These are phyloP conservation scores for Machaerirhynchus nigripectus DNA, from an alignment of 2,113 vertebrate genomes.

Conservation along the genomic window DNA sequence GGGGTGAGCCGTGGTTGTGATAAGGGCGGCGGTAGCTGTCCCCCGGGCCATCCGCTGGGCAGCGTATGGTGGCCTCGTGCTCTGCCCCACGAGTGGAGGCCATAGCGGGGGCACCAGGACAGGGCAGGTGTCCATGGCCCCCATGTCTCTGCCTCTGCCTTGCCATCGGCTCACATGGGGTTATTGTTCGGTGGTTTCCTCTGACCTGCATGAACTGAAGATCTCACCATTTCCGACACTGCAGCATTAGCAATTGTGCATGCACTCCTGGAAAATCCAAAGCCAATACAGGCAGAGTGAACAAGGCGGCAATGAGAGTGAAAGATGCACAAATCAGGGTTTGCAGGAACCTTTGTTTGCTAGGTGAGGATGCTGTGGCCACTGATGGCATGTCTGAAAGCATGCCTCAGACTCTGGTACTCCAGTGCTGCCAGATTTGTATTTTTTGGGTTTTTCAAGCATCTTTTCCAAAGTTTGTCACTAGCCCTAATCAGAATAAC, in stretches of 20 bases:
- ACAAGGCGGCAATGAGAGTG: background rate
- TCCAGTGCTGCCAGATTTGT: background rate
- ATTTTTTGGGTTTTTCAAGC: background rate
- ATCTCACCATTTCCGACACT: background rate
- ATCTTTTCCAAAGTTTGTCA: background rate
- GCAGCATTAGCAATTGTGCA: background rate
- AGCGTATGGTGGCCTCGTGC: accelerated
- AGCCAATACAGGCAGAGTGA: background rate
- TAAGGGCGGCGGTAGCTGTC: background rate
- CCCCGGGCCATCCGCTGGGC: accelerated
- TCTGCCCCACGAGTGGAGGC: accelerated
- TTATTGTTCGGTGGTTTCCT: background rate
- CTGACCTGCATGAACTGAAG: background rate
- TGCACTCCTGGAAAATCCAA: background rate
- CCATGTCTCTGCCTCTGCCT: background rate
- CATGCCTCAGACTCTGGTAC: background rate
- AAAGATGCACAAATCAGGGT: background rate
- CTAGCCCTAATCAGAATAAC: background rate
- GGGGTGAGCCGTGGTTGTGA: background rate
- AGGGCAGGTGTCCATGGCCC: background rate
- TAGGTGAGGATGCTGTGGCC: background rate
- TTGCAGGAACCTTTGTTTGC: background rate
- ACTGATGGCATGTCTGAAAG: background rate
- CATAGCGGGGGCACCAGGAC: background rate
- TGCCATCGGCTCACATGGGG: background rate